Conservation (phyloP, 2,797 vertebrate species). For the Peromyscus aztecus region DNA sequence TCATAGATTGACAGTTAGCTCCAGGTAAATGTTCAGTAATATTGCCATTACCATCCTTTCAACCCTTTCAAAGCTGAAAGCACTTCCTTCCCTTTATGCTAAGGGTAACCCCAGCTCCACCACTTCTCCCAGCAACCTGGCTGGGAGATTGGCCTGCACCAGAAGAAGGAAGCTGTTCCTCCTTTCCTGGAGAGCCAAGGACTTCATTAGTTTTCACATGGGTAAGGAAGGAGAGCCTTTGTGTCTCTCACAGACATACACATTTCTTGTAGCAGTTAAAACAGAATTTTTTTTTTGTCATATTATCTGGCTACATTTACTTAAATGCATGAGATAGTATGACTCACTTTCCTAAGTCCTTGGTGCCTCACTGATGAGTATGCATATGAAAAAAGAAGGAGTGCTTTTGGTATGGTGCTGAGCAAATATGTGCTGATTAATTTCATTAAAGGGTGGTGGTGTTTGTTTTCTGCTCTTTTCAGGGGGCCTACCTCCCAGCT, state of each 20-base stretch:
- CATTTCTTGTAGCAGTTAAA: background rate
- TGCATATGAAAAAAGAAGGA: slow-evolving; percentile 32
- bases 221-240: background rate
- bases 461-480: too few species aligned
- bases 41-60: background rate
- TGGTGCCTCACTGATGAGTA: background rate
- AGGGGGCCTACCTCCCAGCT: too few species aligned
- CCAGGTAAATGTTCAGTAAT: background rate
- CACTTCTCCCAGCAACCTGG: background rate
- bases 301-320: slow-evolving; percentile 33
- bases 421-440: slow-evolving; percentile 56
- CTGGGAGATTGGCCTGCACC: background rate
- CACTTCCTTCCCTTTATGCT: background rate
- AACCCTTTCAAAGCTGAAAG: background rate
- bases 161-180: background rate
- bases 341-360: slow-evolving; percentile 61
- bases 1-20: background rate
- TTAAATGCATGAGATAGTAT: background rate
- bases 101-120: background rate
- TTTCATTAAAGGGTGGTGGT: slow-evolving; percentile 55
- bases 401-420: background rate
- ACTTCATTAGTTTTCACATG: background rate
- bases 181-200: background rate
- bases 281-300: background rate
- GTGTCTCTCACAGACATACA: background rate